Conservation (phyloP, 2,888 invertebrate species). For the Ypsolopha sequella region DNA sequence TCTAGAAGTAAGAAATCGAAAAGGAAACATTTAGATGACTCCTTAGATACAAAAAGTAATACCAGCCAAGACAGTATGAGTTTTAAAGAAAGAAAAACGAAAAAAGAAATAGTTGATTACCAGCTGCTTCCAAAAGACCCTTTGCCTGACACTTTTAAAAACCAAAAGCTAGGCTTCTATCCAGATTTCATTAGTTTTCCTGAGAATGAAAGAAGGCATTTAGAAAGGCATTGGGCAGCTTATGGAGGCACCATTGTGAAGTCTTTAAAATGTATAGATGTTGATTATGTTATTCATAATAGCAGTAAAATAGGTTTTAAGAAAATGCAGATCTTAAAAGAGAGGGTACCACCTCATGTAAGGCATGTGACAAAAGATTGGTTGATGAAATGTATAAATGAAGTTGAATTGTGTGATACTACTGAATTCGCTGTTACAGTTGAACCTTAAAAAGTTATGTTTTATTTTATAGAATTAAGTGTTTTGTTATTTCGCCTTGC, state of each 20-base stretch:
- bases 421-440: conserved; percentile 36
- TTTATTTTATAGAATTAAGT: background rate
- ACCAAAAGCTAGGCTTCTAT: conserved; percentile 48
- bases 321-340: conserved; percentile 35
- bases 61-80: conserved; percentile 8
- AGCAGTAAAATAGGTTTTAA: conserved; percentile 28
- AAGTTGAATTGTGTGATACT: conserved; percentile 37
- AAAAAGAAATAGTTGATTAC: conserved; percentile 12
- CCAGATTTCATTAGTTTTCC: conserved; percentile 57
- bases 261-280: conserved; percentile 33
- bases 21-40: background rate
- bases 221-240: conserved; percentile 75
- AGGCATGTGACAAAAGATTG: conserved; percentile 50
- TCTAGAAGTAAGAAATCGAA: conserved; percentile 4
- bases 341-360: conserved; percentile 26
- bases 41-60: background rate
- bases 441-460: conserved; percentile 17
- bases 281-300: conserved; percentile 48
- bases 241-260: conserved; percentile 66
- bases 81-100: conserved; percentile 8
- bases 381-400: conserved; percentile 49
- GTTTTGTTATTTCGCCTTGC: background rate
- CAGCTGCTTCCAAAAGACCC: conserved; percentile 34
- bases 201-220: conserved; percentile 38
- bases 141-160: conserved; percentile 42